Percentiles rank a stretch among this genome's conserved stretches.
Evolutionary conservation across 2,888 invertebrate species (phyloP).

Genomic region (Cinara cedri): DNA sequence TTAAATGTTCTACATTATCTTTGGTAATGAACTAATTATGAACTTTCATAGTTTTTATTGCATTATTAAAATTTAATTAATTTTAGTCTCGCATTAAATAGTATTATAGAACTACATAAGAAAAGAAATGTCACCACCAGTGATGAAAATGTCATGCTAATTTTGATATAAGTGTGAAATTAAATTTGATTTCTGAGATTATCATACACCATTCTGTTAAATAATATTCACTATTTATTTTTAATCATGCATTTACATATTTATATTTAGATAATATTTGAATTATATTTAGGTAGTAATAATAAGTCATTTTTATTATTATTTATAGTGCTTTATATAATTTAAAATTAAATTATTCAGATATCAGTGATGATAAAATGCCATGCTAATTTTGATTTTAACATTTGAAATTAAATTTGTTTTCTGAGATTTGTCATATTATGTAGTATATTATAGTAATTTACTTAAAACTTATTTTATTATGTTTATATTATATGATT

Average conservation of each 20-base stretch:
- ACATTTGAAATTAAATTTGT: not conserved
- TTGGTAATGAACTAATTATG: not conserved
- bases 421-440: not conserved
- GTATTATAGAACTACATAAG: not conserved
- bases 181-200: constrained; percentile 9
- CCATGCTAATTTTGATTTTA: constrained; percentile 31
- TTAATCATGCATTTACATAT: not conserved
- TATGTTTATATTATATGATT: too few relatives aligned
- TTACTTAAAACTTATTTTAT: too few relatives aligned
- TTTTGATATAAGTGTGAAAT: constrained; percentile 30
- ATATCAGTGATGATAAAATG: constrained; percentile 5
- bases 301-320: too few relatives aligned
- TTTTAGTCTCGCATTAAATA: not conserved
- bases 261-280: not conserved
- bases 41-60: too few relatives aligned
- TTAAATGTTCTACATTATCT: not conserved
- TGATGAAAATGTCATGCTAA: constrained; percentile 52
- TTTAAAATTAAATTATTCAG: too few relatives aligned
- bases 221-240: not conserved
- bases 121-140: not conserved
- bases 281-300: too few relatives aligned
- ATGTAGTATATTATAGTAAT: too few relatives aligned
- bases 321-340: too few relatives aligned
- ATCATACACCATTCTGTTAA: not conserved
- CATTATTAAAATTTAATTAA: too few relatives aligned